phyloP scores from a whole-genome alignment of 2,888 invertebrate species.

The Himalopsyche tibetana region DNA sequence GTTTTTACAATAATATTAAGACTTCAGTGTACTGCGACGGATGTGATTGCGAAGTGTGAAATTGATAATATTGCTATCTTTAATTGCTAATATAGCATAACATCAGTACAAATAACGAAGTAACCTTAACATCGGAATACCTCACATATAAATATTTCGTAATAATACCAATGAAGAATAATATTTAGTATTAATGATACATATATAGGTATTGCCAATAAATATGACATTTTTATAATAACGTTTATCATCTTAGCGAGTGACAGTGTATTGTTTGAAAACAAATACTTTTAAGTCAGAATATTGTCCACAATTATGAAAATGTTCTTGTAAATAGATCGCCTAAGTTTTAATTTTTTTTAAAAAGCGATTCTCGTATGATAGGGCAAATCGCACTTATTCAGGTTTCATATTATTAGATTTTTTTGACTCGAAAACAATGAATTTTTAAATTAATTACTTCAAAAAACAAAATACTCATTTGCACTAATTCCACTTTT shows the following conservation, averaged over 20 bases:
- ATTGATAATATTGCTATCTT: conserved; percentile 51
- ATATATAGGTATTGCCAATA: conserved; percentile 18
- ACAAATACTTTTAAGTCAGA: conserved; percentile 34
- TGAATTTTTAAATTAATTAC: not conserved
- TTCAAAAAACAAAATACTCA: too few relatives aligned
- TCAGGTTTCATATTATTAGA: conserved; percentile 12
- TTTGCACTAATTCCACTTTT: too few relatives aligned
- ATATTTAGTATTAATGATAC: conserved; percentile 26
- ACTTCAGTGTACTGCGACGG: not conserved
- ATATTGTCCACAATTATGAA: conserved; percentile 38
- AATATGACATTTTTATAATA: conserved; percentile 45
- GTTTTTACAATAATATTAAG: conserved; percentile 2
- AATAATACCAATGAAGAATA: conserved; percentile 47
- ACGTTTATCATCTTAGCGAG: conserved; percentile 38
- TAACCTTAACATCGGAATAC: conserved; percentile 64
- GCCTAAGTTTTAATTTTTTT: conserved; percentile 42
- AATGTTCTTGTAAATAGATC: conserved; percentile 21
- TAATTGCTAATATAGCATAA: conserved; percentile 62
- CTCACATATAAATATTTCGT: conserved; percentile 61
- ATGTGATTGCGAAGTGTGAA: not conserved
- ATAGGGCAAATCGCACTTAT: not conserved
- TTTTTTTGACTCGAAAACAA: not conserved
- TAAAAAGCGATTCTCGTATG: not conserved
- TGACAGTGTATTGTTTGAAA: conserved; percentile 34
- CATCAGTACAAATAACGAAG: conserved; percentile 65